Conservation (phyloP, 2,113 vertebrate species). For the Cromileptes altivelis region DNA sequence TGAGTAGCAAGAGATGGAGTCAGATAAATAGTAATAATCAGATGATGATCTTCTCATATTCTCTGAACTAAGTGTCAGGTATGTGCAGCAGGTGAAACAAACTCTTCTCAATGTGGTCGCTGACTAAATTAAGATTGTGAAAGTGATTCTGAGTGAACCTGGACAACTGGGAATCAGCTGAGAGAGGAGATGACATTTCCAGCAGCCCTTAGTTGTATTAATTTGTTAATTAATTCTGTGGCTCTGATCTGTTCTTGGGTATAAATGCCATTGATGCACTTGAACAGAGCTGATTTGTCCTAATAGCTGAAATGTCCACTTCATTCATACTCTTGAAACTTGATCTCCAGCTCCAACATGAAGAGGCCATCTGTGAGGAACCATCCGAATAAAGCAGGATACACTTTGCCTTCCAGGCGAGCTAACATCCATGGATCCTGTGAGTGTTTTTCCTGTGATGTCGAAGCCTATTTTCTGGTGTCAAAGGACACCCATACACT, state of each 20-base stretch:
- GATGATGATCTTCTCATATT: constrained; percentile 4
- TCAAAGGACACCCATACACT: constrained; percentile 83
- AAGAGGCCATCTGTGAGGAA: constrained; percentile 82
- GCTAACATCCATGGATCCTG: constrained; percentile 64
- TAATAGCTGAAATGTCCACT: constrained; percentile 46
- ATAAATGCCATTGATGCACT: constrained; percentile 28
- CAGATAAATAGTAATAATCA: constrained; percentile 23
- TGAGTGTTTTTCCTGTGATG: constrained; percentile 67
- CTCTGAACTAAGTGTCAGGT: background rate
- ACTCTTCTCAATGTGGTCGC: background rate
- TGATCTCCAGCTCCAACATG: constrained; percentile 74
- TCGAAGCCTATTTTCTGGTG: constrained; percentile 80
- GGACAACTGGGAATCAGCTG: background rate
- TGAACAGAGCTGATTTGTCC: constrained; percentile 50
- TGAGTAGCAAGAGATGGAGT: constrained; percentile 7
- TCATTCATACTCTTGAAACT: constrained; percentile 70
- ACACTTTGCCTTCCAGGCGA: constrained; percentile 77
- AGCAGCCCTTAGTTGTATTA: constrained; percentile 16
- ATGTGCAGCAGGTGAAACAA: background rate
- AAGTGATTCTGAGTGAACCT: background rate
- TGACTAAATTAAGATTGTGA: background rate
- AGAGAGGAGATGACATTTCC: background rate
- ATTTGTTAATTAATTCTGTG: constrained; percentile 20
- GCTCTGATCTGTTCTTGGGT: background rate
- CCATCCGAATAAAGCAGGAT: constrained; percentile 71